A percentile compares a stretch with the other conserved stretches of the same genome.
Conservation (phyloP, 2,888 invertebrate species). For the Agonopterix arenella region DNA sequence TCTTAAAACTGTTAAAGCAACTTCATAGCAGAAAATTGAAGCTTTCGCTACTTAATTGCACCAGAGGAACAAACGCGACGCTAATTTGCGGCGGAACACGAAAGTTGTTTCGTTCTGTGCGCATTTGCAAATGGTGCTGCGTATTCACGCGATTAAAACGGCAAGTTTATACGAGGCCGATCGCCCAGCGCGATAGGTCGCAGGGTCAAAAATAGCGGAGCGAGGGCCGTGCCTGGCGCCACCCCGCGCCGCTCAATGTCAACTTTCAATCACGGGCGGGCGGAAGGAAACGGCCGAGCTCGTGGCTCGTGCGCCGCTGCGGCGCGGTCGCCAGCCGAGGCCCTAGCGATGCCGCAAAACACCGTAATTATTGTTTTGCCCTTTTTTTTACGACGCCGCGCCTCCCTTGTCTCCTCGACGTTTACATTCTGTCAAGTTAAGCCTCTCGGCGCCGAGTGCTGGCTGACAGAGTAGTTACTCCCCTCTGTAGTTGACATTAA, state of each 20-base stretch:
- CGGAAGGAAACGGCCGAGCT: constrained; percentile 60
- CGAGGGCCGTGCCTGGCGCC: constrained; percentile 72
- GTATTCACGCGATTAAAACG: constrained; percentile 66
- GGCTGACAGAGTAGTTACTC: constrained; percentile 35
- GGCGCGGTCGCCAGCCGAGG: constrained; percentile 22
- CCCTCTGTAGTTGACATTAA: constrained; percentile 33
- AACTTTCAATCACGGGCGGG: constrained; percentile 68
- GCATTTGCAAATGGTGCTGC: constrained; percentile 60
- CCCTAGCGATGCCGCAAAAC: constrained; percentile 13
- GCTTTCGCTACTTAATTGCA: constrained; percentile 35
- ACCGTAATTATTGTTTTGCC: constrained; percentile 55
- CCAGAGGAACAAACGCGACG: constrained; percentile 34
- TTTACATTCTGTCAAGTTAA: constrained; percentile 58
- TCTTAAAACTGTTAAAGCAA: constrained; percentile 2
- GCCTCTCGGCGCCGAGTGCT: constrained; percentile 40
- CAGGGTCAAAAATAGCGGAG: constrained; percentile 66
- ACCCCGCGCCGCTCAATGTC: constrained; percentile 65
- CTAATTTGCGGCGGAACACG: constrained; percentile 46
- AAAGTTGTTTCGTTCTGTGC: constrained; percentile 42
- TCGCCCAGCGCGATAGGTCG: constrained; percentile 67
- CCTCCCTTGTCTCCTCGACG: constrained; percentile 44
- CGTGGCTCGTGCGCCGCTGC: constrained; percentile 49
- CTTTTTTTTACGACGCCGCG: constrained; percentile 46
- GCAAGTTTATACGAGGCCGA: constrained; percentile 68
- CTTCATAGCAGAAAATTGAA: constrained; percentile 19